Evolutionary conservation across 2,888 invertebrate genomes (phyloP).

Genomic region (Oscheius sp.): DNA sequence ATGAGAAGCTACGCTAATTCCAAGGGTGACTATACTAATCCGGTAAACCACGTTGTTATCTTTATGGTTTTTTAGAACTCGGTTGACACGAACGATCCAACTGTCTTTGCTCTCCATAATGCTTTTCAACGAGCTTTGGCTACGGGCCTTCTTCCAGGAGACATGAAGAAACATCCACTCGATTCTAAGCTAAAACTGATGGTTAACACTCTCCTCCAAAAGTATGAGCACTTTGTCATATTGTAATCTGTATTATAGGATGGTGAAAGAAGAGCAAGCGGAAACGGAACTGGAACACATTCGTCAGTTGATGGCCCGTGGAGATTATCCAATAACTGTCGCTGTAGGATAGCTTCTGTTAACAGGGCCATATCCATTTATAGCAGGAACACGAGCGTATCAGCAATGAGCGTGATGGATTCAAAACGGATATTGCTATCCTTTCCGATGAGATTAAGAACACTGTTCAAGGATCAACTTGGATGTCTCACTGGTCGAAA

Average conservation of each 20-base stretch:
- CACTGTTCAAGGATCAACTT: background rate
- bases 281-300: constrained; percentile 38
- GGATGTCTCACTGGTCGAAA: constrained; percentile 18
- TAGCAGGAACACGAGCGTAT: constrained; percentile 27
- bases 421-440: constrained; percentile 20
- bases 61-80: background rate
- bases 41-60: background rate
- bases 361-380: background rate
- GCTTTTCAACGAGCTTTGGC: constrained; percentile 13
- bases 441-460: constrained; percentile 22
- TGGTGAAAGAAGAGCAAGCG: constrained; percentile 36
- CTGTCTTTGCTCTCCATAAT: constrained; percentile 5
- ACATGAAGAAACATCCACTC: constrained; percentile 5
- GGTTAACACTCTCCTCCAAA: constrained; percentile 18
- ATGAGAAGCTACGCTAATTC: background rate
- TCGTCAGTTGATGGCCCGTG: constrained; percentile 31
- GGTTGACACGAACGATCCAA: constrained; percentile 5
- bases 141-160: constrained; percentile 1
- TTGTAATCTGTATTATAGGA: background rate
- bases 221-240: background rate
- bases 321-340: constrained; percentile 2
- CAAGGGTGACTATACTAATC: constrained; percentile 3
- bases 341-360: background rate
- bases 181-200: background rate
- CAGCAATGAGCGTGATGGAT: constrained; percentile 10